Evolutionary conservation across 2,797 vertebrate genomes (phyloP), one percentile per base, ranked within the genome.

Genomic region (Thaleichthys pacificus): DNA sequence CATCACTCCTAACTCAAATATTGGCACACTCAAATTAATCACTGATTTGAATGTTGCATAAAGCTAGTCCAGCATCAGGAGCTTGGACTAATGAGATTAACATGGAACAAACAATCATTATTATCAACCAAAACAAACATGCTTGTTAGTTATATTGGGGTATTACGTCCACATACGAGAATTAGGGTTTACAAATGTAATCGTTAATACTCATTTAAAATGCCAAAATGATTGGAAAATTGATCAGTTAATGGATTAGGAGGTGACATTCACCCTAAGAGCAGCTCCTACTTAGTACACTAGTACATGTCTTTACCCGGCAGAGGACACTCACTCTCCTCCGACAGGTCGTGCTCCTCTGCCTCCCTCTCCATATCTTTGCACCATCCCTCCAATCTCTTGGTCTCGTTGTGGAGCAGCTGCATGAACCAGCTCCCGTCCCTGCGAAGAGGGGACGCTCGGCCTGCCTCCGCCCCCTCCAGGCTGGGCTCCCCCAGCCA

Each of bases 391-490:
- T 98, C 97, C 90, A 99, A 97, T 90, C 95, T 92, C 93, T 97
- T 97, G n/a, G 97, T 98, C 91, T 99, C 97, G 0, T 94, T 92
- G 83, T 98, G 97, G 2, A 99, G 93, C 80, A 98, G 89, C 79
- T 98, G 96, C 97, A 98, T 95, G 87, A 99, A 99, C 96, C 97
- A 99, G 66, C 94, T 95, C 30, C 97, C 97, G 0, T 99, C 97
- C 74, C 97, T 90, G 74, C 96, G 94, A 72, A 95, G 96, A 0
- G 97, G 97, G 7, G 97, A 98, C 68, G 90, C 91, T 72, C 96
- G 89, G 21, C 97, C 96, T 0, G 94, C 92, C 69, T 98, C 97
- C 0, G 90, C 82, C 12, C 56, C 74, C 77, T 56, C 82, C 4
- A 86, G 32, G 0, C 77, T 47, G 3, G 78, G 82, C 77, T 97